A percentile compares a stretch with the other conserved stretches of the same genome.
Conservation (phyloP, 2,888 invertebrate species). For the Parascotia fuliginaria region DNA sequence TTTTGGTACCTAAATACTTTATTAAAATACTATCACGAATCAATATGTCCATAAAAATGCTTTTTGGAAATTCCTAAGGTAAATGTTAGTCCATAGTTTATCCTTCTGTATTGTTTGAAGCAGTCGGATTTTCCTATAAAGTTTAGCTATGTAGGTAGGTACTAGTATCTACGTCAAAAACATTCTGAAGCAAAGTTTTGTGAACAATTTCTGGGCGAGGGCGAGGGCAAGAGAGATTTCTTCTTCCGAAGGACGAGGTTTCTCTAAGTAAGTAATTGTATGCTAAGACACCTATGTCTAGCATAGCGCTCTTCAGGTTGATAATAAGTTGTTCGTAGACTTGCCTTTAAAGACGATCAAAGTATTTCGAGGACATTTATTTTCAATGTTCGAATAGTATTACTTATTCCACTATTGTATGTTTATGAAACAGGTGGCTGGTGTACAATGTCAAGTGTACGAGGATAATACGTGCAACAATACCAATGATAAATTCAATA, state of each 20-base stretch:
- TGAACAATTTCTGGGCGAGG: too few relatives aligned
- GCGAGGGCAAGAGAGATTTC: too few relatives aligned
- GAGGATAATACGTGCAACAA: conserved; percentile 55
- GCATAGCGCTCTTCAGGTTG: too few relatives aligned
- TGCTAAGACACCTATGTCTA: too few relatives aligned
- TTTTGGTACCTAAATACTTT: too few relatives aligned
- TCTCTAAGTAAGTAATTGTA: too few relatives aligned
- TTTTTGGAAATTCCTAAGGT: conserved; percentile 7
- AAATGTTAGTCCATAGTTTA: conserved; percentile 10
- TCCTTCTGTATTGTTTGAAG: conserved; percentile 26
- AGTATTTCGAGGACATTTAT: conserved; percentile 29
- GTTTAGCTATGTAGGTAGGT: too few relatives aligned
- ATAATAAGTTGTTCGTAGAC: background rate
- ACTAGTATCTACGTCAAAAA: too few relatives aligned
- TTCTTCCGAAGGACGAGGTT: too few relatives aligned
- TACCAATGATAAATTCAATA: conserved; percentile 27
- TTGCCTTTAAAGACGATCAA: conserved; percentile 9
- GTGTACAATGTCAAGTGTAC: conserved; percentile 75
- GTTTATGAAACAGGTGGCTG: conserved; percentile 60
- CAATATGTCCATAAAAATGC: too few relatives aligned
- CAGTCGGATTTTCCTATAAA: conserved; percentile 10
- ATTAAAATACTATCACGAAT: too few relatives aligned
- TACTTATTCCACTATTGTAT: conserved; percentile 39
- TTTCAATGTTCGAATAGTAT: conserved; percentile 39
- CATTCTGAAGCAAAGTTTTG: too few relatives aligned